A percentile compares a stretch with the other conserved stretches of the same genome.
phyloP scores from a whole-genome alignment of 2,888 invertebrate species.

The Spodoptera picta region DNA sequence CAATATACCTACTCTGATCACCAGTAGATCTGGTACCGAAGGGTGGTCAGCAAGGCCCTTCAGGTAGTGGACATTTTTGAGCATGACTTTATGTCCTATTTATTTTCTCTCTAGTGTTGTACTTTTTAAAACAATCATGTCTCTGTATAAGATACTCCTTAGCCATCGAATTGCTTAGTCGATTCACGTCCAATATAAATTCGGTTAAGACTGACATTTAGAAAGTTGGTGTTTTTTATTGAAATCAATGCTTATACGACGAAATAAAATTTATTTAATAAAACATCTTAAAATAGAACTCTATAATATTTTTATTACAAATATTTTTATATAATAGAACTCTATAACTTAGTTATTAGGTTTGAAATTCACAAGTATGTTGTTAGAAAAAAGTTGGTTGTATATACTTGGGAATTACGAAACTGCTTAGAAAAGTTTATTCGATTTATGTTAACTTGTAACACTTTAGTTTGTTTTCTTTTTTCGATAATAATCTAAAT shows the following conservation, averaged over 20 bases:
- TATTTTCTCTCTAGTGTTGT: background rate
- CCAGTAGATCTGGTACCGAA: too few relatives aligned
- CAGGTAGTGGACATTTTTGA: too few relatives aligned
- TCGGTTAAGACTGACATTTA: constrained; percentile 17
- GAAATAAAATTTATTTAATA: constrained; percentile 6
- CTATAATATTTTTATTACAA: too few relatives aligned
- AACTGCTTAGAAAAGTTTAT: constrained; percentile 31
- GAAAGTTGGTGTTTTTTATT: constrained; percentile 23
- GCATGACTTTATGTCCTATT: too few relatives aligned
- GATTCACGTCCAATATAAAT: constrained; percentile 24
- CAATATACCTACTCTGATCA: too few relatives aligned
- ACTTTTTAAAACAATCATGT: background rate
- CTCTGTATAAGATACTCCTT: constrained; percentile 3
- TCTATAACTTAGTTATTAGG: constrained; percentile 9
- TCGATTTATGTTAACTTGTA: constrained; percentile 7
- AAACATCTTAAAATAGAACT: constrained; percentile 7
- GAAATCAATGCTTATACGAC: constrained; percentile 13
- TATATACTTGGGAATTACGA: constrained; percentile 1
- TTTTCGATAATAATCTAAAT: too few relatives aligned
- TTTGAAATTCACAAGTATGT: constrained; percentile 2
- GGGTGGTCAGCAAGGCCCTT: too few relatives aligned
- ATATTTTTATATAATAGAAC: too few relatives aligned
- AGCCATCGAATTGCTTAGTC: constrained; percentile 13
- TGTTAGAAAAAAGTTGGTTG: constrained; percentile 13
- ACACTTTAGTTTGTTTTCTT: constrained; percentile 4